A percentile compares a stretch with the other conserved stretches of the same genome.
phyloP scores from a whole-genome alignment of 2,888 invertebrate species.

The Sminthurinus aureus region DNA sequence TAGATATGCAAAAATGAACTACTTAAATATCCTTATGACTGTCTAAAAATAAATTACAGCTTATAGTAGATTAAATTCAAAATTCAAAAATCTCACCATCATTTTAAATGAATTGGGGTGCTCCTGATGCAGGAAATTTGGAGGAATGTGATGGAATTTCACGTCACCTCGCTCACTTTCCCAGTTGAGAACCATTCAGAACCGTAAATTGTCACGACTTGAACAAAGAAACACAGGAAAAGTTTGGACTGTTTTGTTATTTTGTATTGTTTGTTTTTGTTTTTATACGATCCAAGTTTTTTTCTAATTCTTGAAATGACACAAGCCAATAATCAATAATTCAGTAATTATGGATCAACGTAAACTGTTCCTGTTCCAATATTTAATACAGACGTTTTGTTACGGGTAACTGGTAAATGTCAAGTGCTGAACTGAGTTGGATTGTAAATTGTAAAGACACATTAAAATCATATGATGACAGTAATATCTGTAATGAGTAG shows the following conservation, averaged over 20 bases:
- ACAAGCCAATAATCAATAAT: too few species aligned
- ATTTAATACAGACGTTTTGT: too few species aligned
- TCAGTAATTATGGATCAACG: too few species aligned
- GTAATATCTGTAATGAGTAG: constrained; percentile 18
- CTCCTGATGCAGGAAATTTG: constrained; percentile 56
- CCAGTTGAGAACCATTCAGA: constrained; percentile 59
- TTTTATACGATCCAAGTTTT: background rate
- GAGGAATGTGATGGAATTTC: constrained; percentile 56
- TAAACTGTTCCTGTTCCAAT: background rate
- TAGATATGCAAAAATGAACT: too few species aligned
- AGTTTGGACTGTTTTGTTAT: background rate
- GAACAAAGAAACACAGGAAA: constrained; percentile 8
- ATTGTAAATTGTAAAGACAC: too few species aligned
- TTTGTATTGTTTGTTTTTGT: background rate
- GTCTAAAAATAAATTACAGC: too few species aligned
- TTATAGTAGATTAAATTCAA: too few species aligned
- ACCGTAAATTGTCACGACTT: constrained; percentile 37
- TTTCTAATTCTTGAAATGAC: too few species aligned
- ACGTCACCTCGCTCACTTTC: constrained; percentile 58
- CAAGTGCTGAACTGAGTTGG: too few species aligned
- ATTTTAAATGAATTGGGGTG: constrained; percentile 54
- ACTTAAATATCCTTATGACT: background rate
- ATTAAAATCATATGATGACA: background rate
- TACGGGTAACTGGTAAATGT: too few species aligned
- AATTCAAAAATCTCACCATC: constrained; percentile 51